Conservation (phyloP, 2,113 vertebrate genomes). For the Mus spicilegus region DNA sequence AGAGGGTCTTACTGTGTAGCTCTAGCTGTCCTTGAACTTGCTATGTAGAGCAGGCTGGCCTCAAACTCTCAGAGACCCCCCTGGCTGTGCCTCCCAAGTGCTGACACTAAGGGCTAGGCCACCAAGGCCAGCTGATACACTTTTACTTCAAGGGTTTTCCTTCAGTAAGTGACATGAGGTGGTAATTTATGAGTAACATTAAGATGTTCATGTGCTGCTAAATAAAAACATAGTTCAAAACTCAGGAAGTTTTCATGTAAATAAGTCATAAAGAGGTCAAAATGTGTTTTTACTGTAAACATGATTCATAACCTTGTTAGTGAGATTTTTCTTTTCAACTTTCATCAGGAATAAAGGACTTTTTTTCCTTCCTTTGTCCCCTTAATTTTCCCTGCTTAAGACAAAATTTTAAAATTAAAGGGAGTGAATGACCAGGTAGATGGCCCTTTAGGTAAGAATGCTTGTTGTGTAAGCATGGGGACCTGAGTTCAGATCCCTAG, state of each 20-base stretch:
- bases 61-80: not conserved
- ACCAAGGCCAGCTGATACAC: not conserved
- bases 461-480: not conserved
- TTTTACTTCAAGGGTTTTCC: not conserved
- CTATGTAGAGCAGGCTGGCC: not conserved
- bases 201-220: not conserved
- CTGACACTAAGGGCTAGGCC: not conserved
- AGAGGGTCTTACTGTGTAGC: not conserved
- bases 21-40: not conserved
- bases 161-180: not conserved
- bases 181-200: not conserved
- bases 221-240: not conserved
- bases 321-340: not conserved
- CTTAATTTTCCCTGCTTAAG: not conserved
- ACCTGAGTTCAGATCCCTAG: not conserved
- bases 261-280: not conserved
- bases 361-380: not conserved
- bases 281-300: not conserved
- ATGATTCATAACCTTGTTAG: not conserved
- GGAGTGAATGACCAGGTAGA: not conserved
- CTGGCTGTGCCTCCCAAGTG: not conserved
- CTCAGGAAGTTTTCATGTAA: not conserved
- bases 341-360: not conserved
- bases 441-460: not conserved
- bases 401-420: slow-evolving; percentile 19